Evolutionary conservation across 2,888 invertebrate genomes (phyloP), one percentile per base, ranked within the genome.

Genomic region (Coenonympha glycerion): DNA sequence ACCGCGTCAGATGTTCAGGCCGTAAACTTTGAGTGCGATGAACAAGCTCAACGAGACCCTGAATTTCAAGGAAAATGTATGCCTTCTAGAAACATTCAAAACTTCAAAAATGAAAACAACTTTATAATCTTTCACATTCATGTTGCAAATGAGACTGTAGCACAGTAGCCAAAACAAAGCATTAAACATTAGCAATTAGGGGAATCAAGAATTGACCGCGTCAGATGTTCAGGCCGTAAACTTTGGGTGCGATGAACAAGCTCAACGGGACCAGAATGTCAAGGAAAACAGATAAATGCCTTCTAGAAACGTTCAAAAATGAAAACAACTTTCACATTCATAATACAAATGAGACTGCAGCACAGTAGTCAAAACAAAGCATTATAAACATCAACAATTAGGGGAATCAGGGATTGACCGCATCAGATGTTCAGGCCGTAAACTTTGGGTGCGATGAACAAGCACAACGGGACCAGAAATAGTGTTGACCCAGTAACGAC

Each of bases 401-500:
- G 72, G 67, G 71, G 66, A 66, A 62, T 58, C 55, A 50, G 63
- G 57, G 64, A 60, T 59, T 66, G 59, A 50, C 55, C 61, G 64
- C 63, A 67, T 65, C 69, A 70, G 65, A 67, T 70, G 66, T 68
- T 57, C 60, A 68, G 66, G 61, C 66, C 71, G 76, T 79, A 80
- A 78, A 72, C 68, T 72, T 64, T 65, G 68, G 68, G 76, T 73
- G 76, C 76, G 74, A 71, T 71, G 71, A 76, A 58, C 57, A 71
- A 78, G 73, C 74, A 81, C 79, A 80, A 78, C 79, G 69, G 74
- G 68, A 71, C 74, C 79, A 75, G 78, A 82, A 87, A 87, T 86
- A 87, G 81, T 81, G 66, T 79, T 85, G 86, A 86, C 86, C 86
- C 78, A 87, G 69, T 84, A 79, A 81, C 77, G 77, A 72, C 84